Percentiles rank a stretch among this genome's conserved stretches.
Evolutionary conservation across 2,797 vertebrate genomes (phyloP).

Genomic region (Denticeps clupeoides): DNA sequence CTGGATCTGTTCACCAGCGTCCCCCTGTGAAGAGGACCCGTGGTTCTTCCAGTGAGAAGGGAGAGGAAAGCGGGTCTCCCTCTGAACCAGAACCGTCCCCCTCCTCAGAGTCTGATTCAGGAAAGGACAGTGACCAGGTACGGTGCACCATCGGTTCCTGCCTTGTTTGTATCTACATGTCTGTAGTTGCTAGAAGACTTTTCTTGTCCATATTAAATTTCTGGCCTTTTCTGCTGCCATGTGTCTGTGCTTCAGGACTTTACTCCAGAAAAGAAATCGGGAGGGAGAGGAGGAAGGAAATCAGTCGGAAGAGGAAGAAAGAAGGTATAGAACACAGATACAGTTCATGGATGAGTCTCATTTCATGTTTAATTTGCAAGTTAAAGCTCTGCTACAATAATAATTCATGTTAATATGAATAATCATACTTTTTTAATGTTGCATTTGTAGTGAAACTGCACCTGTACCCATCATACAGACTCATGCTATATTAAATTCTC

Average conservation of each 20-base stretch:
- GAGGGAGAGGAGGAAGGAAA: conserved; percentile 42
- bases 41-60: conserved; percentile 74
- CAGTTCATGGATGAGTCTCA: background rate
- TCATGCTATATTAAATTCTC: too few relatives aligned
- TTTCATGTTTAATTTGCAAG: background rate
- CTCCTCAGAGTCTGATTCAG: conserved; percentile 76
- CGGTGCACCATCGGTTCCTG: background rate
- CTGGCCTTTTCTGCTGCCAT: background rate
- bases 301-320: conserved; percentile 51
- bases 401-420: too few relatives aligned
- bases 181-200: too few relatives aligned
- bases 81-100: conserved; percentile 84
- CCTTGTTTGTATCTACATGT: too few relatives aligned
- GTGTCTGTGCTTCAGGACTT: conserved; percentile 68
- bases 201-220: background rate
- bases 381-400: too few relatives aligned
- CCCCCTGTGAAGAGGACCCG: conserved; percentile 69
- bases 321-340: conserved; percentile 42
- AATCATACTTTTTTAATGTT: too few relatives aligned
- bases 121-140: conserved; percentile 93
- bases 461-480: too few relatives aligned
- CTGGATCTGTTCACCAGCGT: conserved; percentile 27
- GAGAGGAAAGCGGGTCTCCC: conserved; percentile 71
- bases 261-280: conserved; percentile 79
- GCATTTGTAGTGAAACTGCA: too few relatives aligned